A percentile compares a stretch with the other conserved stretches of the same genome.
phyloP scores from a whole-genome alignment of 2,113 vertebrate species.

The Psammodynastes pulverulentus region DNA sequence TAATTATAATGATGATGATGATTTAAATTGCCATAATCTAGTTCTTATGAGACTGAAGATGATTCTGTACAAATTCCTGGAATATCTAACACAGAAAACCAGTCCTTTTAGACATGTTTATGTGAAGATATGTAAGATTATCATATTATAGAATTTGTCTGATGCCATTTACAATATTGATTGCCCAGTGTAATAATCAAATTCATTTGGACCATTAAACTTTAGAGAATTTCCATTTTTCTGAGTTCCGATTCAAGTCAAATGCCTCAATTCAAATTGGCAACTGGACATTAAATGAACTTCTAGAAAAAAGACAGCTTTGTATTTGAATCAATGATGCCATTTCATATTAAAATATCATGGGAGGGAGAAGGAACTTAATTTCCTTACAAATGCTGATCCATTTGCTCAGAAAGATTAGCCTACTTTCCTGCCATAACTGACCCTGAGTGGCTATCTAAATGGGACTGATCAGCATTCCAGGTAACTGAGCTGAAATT shows the following conservation, averaged over 20 bases:
- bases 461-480: neutral
- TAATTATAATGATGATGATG: neutral
- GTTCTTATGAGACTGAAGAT: neutral
- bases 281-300: neutral
- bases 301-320: neutral
- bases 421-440: neutral
- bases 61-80: neutral
- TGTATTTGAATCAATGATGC: neutral
- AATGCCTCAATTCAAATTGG: neutral
- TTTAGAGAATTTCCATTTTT: neutral
- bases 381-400: neutral
- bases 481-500: neutral
- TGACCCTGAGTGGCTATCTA: neutral
- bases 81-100: neutral
- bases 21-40: neutral
- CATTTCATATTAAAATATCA: neutral
- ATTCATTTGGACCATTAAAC: neutral
- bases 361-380: neutral
- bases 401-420: neutral
- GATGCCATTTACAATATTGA: neutral
- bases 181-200: neutral
- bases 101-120: neutral
- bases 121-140: neutral
- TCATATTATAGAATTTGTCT: neutral
- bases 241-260: neutral